Conservation (phyloP, 2,113 vertebrate species). For the Candoia aspera region DNA sequence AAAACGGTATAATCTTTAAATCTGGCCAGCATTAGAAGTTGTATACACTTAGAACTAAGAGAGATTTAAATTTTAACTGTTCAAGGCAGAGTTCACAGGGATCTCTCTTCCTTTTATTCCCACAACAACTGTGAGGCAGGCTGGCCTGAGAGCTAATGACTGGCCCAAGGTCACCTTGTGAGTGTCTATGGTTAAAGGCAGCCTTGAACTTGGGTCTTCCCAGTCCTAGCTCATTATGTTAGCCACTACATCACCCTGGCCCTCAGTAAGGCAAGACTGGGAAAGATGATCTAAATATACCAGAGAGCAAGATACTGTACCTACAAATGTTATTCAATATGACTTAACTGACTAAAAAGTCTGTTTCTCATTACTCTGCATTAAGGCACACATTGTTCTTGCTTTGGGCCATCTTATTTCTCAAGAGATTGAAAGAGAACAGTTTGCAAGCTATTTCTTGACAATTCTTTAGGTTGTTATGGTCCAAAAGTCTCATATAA, state of each 20-base stretch:
- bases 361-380: conserved; percentile 44
- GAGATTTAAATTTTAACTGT: background rate
- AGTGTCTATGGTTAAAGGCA: background rate
- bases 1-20: background rate
- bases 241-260: background rate
- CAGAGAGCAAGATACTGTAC: conserved; percentile 2
- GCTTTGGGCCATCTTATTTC: conserved; percentile 41
- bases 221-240: background rate
- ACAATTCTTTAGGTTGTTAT: conserved; percentile 6
- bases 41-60: background rate
- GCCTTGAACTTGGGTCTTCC: background rate
- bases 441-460: conserved; percentile 35
- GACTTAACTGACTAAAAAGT: conserved; percentile 35
- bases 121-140: background rate
- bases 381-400: conserved; percentile 49
- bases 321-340: conserved; percentile 35
- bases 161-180: background rate
- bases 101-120: background rate
- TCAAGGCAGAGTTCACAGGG: background rate
- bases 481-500: conserved; percentile 38
- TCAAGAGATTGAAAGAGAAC: conserved; percentile 46
- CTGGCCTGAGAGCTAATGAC: background rate
- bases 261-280: background rate
- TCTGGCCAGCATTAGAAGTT: background rate
- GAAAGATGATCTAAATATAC: conserved; percentile 18